phyloP scores from a whole-genome alignment of 2,888 invertebrate genomes.

The Dasypolia templi region DNA sequence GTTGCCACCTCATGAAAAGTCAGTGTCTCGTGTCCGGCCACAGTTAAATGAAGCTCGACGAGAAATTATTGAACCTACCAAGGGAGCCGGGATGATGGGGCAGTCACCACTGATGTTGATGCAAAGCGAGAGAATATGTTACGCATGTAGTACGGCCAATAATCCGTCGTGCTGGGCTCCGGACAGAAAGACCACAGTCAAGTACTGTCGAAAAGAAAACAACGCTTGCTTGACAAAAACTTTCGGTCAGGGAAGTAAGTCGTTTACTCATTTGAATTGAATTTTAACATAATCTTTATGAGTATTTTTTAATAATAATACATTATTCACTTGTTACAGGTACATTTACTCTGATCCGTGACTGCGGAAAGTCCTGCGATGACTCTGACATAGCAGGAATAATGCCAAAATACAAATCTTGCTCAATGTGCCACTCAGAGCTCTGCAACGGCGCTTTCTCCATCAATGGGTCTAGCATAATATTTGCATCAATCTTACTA shows the following conservation, averaged over 20 bases:
- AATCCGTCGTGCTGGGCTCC: conserved; percentile 80
- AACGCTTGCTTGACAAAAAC: conserved; percentile 80
- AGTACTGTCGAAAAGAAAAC: conserved; percentile 80
- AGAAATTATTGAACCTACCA: conserved; percentile 68
- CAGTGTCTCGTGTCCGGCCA: conserved; percentile 26
- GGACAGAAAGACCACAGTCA: conserved; percentile 78
- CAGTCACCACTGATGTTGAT: conserved; percentile 67
- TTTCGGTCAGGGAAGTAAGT: conserved; percentile 75
- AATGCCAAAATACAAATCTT: conserved; percentile 73
- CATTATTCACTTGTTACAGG: conserved; percentile 69
- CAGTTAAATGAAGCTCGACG: conserved; percentile 44
- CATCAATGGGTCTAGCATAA: conserved; percentile 65
- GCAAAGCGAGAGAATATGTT: conserved; percentile 77
- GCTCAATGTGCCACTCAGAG: conserved; percentile 79
- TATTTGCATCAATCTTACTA: conserved; percentile 65
- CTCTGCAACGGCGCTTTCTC: conserved; percentile 79
- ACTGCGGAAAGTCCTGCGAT: conserved; percentile 79
- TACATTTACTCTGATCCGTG: conserved; percentile 76
- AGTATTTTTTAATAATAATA: neutral
- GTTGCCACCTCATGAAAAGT: conserved; percentile 21
- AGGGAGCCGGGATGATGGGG: conserved; percentile 67
- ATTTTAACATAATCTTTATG: neutral
- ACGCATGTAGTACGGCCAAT: conserved; percentile 80
- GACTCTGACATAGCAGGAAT: conserved; percentile 65
- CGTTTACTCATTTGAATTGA: neutral